Evolutionary conservation across 2,888 invertebrate genomes (phyloP), one percentile per base, ranked within the genome.

Genomic region (Anorthoa munda): DNA sequence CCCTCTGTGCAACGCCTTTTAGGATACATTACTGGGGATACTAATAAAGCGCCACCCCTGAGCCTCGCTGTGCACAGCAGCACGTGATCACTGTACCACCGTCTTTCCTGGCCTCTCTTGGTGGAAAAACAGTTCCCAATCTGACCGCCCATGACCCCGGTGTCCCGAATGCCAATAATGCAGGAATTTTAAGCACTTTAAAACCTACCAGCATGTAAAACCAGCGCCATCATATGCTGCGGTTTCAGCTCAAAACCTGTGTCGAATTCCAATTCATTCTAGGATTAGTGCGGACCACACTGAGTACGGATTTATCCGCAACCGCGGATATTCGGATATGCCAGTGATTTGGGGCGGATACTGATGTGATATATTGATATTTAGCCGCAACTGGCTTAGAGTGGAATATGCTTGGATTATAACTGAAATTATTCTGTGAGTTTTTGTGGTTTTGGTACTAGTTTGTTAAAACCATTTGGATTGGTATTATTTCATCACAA

Each of bases 251-350:
- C 69, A 74, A 81, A 83, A 85, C 72, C 75, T 72, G 61, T 72
- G 65, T 72, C 55, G 79, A 81, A 85, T 81, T 79, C 68, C 53
- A 53, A 79, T 79, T 79, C 73, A 83, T 85, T 76, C 74, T 48
- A 50, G 66, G 76, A 81, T 86, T 81, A 78, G 71, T 55, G 87
- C 51, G 18, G 17, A 75, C 18, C 72, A 79, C 81, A 85, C 69
- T 13, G 71, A 74, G 81, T 67, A 61, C 21, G 61, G 23, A 66
- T 73, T 73, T 76, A 79, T 70, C 58, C 59, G 55, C 39, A 45
- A 39, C 18, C 23, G 23, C 39, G 71, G 31, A 66, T 70, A 79
- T 31, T n/a, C 39, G 71, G 23, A 71, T 70, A 81, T 70, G 18
- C 21, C 18, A 61, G 50, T 61, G 74, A 77, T 77, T 81, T 66